Evolutionary conservation across 2,113 vertebrate genomes (phyloP).

Genomic region (Corythoichthys intestinalis): DNA sequence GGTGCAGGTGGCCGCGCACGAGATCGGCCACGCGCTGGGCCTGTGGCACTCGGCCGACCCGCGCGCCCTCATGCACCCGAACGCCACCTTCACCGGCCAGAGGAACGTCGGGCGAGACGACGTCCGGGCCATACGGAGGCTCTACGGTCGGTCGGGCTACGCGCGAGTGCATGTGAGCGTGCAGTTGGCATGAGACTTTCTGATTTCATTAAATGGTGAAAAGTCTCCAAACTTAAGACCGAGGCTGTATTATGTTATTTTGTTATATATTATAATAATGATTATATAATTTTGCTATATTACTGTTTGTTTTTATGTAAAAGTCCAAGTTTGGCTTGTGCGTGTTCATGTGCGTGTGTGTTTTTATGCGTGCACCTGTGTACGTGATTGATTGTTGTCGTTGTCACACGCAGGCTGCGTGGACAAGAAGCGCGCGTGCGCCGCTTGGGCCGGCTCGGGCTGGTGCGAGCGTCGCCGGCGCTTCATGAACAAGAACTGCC

Average conservation of each 20-base stretch:
- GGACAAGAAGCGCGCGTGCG: slow-evolving; percentile 75
- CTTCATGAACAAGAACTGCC: slow-evolving; percentile 78
- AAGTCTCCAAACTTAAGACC: no score
- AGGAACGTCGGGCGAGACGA: slow-evolving; percentile 76
- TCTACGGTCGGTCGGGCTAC: slow-evolving; percentile 76
- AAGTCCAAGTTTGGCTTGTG: no score
- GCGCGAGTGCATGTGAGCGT: slow-evolving; percentile 73
- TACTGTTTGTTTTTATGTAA: no score
- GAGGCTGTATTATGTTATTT: no score
- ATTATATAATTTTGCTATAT: no score
- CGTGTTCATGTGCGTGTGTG: slow-evolving; percentile 60
- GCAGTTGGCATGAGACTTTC: not conserved
- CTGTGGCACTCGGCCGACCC: slow-evolving; percentile 78
- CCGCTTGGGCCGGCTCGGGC: slow-evolving; percentile 72
- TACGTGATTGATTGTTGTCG: not conserved
- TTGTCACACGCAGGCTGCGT: slow-evolving; percentile 58
- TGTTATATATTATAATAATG: no score
- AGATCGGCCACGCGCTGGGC: slow-evolving; percentile 79
- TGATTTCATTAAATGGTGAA: no score
- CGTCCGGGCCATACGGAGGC: slow-evolving; percentile 77
- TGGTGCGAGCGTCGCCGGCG: slow-evolving; percentile 69
- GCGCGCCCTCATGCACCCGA: slow-evolving; percentile 78
- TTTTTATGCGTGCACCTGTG: slow-evolving; percentile 64
- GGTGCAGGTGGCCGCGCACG: slow-evolving; percentile 80
- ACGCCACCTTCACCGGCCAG: slow-evolving; percentile 78